These are phyloP conservation scores for Uropsilus gracilis DNA, from an alignment of 2,113 vertebrate species.

Conservation along the genomic window DNA sequence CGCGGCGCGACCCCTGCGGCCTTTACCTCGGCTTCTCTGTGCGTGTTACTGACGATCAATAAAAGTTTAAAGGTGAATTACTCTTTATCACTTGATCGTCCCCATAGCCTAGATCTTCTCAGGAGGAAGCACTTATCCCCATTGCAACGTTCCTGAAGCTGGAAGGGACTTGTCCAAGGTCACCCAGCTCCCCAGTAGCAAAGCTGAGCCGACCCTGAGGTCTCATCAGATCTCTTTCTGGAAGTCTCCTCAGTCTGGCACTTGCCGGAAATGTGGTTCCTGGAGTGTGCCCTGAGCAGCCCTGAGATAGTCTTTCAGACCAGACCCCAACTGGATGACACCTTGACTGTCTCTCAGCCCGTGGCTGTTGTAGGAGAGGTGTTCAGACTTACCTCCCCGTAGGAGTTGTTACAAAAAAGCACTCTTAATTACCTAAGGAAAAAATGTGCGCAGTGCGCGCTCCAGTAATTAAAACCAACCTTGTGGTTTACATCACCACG, in stretches of 20 bases:
- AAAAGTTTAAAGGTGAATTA: neutral
- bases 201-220: neutral
- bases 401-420: neutral
- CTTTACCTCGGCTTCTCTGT: fast-evolving
- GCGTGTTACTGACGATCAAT: neutral
- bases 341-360: neutral
- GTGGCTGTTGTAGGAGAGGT: neutral
- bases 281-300: neutral
- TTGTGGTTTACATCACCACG: neutral
- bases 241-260: neutral
- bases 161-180: constrained; percentile 69
- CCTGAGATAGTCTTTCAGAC: neutral
- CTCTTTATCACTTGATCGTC: neutral
- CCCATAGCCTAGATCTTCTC: neutral
- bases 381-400: neutral
- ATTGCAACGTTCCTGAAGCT: neutral
- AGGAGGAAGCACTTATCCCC: neutral
- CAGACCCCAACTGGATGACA: neutral
- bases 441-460: neutral
- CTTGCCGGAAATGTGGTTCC: neutral
- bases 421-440: neutral
- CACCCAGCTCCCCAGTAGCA: neutral
- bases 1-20: fast-evolving
- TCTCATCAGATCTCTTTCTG: neutral
- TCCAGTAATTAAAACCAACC: neutral